A percentile compares a stretch with the other conserved stretches of the same genome.
Evolutionary conservation across 2,797 vertebrate genomes (phyloP).

Genomic region (Salarias fasciatus): DNA sequence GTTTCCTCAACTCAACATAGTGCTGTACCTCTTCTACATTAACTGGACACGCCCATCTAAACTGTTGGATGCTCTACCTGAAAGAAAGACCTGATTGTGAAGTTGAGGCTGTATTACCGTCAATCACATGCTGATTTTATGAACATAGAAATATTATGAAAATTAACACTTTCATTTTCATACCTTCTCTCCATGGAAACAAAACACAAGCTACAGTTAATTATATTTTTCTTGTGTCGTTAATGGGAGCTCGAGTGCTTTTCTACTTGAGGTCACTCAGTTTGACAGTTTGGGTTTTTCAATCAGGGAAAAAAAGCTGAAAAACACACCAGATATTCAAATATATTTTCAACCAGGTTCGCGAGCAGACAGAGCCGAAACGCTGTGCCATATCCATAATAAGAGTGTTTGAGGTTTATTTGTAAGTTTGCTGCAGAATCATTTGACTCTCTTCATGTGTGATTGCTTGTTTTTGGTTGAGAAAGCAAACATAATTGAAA

Average conservation of each 20-base stretch:
- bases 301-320: conserved; percentile 35
- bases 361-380: conserved; percentile 10
- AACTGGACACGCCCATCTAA: too few relatives aligned
- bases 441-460: conserved; percentile 18
- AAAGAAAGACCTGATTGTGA: too few relatives aligned
- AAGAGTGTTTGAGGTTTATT: conserved; percentile 39
- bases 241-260: conserved; percentile 48
- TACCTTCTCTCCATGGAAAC: background rate
- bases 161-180: background rate
- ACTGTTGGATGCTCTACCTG: too few relatives aligned
- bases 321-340: conserved; percentile 40
- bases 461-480: conserved; percentile 43
- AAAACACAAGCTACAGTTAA: conserved; percentile 17
- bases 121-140: too few relatives aligned
- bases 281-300: conserved; percentile 32
- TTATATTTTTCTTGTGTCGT: conserved; percentile 31
- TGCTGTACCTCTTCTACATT: too few relatives aligned
- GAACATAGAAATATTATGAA: background rate
- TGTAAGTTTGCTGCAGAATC: conserved; percentile 19
- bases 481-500: conserved; percentile 48
- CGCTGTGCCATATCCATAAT: conserved; percentile 38
- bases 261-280: conserved; percentile 22
- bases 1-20: too few relatives aligned
- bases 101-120: too few relatives aligned
- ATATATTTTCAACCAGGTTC: conserved; percentile 2